Base-by-base conservation (phyloP, 2,888 invertebrate genomes). In the Drosophila anceps region DNA sequence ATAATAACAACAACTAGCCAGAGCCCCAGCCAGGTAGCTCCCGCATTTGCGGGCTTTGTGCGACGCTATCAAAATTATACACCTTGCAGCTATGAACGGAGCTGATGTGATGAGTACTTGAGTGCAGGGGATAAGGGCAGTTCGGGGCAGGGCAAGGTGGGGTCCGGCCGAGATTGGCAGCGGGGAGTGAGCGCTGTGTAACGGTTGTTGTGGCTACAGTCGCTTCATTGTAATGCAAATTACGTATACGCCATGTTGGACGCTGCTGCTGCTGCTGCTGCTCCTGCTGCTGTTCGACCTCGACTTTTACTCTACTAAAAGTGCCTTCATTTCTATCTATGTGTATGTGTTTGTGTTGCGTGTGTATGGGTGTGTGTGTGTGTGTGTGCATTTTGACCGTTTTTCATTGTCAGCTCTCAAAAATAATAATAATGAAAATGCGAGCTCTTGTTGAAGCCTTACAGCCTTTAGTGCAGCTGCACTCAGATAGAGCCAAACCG, bases 141-240 rank as follows among this genome's bases (percentile, higher is more conserved):
- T n/a, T n/a, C n/a, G n/a, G n/a, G n/a, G n/a, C n/a, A n/a, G n/a
- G n/a, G n/a, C n/a, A n/a, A n/a, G n/a, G n/a, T n/a, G n/a, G 48
- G 12, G 29, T 4, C 7, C 20, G 4, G 2, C 9, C 9, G 35
- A 10, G 12, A 24, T 35, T 15, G 51, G 12, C 12, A 20, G 27
- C 4, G 37, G 9, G 35, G 0, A 10, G 27, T 8, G 20, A n/a
- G 7, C 1, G 37, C 12, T 20, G 44, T 53, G 37, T 24, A 39
- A 53, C 64, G 35, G 37, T 62, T 62, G 76, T 70, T 75, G 61
- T 66, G 66, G 68, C 61, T 53, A 57, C 41, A 44, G 53, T 63
- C 46, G 64, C 81, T 85, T 83, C 81, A 83, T 83, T 83, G 83
- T 86, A 81, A 83, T 86, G 86, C 86, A 84, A 84, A 84, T 86